Conservation (phyloP, 23 tunicate genomes). For the Halocynthia roretzi region DNA sequence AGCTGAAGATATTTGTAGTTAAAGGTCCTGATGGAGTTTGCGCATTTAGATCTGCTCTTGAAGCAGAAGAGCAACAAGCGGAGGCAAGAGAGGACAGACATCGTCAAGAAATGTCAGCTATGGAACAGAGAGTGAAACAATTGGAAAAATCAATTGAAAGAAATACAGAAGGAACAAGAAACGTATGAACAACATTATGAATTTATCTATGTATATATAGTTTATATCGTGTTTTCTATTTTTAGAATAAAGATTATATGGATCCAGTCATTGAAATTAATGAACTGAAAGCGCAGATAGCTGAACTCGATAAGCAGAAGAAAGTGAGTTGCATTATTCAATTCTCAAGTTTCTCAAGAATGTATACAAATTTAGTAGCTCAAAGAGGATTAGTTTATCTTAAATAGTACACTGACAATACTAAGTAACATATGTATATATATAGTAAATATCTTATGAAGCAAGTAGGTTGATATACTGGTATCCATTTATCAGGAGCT, state of each 20-base stretch:
- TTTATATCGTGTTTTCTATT: background rate
- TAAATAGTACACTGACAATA: background rate
- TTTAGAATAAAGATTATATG: background rate
- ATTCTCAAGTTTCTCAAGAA: too few relatives aligned
- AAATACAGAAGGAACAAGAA: background rate
- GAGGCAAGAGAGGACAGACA: constrained; percentile 29
- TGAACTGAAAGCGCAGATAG: constrained; percentile 21
- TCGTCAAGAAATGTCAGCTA: constrained; percentile 13
- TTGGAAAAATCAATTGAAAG: constrained; percentile 17
- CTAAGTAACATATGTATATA: background rate
- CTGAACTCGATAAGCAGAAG: constrained; percentile 16
- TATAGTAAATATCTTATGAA: background rate
- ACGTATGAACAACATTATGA: background rate
- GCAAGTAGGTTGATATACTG: background rate
- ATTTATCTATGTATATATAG: background rate
- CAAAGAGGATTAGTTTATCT: background rate
- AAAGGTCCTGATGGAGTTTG: too few relatives aligned
- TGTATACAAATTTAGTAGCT: background rate
- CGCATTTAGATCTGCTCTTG: constrained; percentile 42
- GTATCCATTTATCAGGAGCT: background rate
- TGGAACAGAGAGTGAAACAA: constrained; percentile 29
- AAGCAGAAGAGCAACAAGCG: constrained; percentile 36
- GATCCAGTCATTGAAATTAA: constrained; percentile 2
- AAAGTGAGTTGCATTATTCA: constrained; percentile 1
- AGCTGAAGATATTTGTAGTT: too few relatives aligned